phyloP scores from a whole-genome alignment of 1,140 invertebrate species.

The Dreissena polymorpha region DNA sequence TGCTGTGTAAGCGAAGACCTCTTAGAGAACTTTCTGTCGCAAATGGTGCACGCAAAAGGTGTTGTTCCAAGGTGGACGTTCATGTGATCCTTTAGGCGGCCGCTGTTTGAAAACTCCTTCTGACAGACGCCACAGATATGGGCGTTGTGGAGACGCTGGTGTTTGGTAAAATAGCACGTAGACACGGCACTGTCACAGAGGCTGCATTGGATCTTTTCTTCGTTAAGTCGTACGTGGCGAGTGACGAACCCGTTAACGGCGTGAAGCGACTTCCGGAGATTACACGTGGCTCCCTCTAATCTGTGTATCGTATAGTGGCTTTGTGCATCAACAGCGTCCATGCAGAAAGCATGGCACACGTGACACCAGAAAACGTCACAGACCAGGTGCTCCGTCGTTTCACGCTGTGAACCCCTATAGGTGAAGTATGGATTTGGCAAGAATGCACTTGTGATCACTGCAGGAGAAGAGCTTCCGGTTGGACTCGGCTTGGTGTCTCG shows the following conservation, averaged over 20 bases:
- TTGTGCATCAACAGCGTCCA: conserved; percentile 28
- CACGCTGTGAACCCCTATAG: too few relatives aligned
- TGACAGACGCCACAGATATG: conserved; percentile 36
- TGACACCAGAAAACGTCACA: conserved; percentile 44
- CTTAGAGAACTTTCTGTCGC: conserved; percentile 88
- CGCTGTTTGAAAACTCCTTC: conserved; percentile 35
- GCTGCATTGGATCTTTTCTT: conserved; percentile 32
- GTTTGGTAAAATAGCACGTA: conserved; percentile 45
- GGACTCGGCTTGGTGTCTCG: not conserved
- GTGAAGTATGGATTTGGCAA: too few relatives aligned
- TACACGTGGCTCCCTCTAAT: conserved; percentile 7
- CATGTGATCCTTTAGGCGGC: conserved; percentile 57
- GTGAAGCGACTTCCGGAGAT: conserved; percentile 19
- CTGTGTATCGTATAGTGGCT: conserved; percentile 17
- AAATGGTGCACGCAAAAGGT: conserved; percentile 92
- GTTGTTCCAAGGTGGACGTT: conserved; percentile 90
- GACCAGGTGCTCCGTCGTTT: not conserved
- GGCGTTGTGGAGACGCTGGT: conserved; percentile 42
- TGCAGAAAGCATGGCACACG: conserved; percentile 41
- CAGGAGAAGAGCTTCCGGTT: not conserved
- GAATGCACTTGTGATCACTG: conserved; percentile 11
- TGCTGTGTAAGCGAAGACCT: conserved; percentile 41
- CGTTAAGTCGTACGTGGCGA: conserved; percentile 10
- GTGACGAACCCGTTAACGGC: conserved; percentile 13
- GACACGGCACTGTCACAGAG: conserved; percentile 44